Evolutionary conservation across 2,113 vertebrate genomes (phyloP).

Genomic region (Antechinus stuartii): DNA sequence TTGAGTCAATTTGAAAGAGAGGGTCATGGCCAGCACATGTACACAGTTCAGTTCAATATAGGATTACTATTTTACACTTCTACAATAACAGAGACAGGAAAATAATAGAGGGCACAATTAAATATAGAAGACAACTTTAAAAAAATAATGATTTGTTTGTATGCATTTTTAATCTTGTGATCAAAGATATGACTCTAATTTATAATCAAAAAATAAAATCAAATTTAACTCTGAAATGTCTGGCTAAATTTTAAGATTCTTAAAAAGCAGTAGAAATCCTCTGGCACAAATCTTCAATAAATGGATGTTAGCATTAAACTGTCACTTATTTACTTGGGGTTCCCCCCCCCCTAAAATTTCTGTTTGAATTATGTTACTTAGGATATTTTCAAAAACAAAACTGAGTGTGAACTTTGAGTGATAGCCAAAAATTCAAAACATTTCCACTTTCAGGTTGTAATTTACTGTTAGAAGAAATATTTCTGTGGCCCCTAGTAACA

Average conservation of each 20-base stretch:
- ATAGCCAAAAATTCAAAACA: constrained; percentile 58
- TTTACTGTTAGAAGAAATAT: constrained; percentile 67
- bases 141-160: neutral
- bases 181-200: neutral
- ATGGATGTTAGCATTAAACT: constrained; percentile 55
- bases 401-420: constrained; percentile 59
- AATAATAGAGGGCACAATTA: neutral
- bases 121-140: neutral
- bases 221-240: neutral
- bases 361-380: constrained; percentile 66
- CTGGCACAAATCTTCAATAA: constrained; percentile 52
- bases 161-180: neutral
- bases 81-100: neutral
- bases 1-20: neutral
- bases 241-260: constrained; percentile 12
- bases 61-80: neutral
- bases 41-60: neutral
- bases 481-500: constrained; percentile 66
- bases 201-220: neutral
- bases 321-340: constrained; percentile 42
- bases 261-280: neutral
- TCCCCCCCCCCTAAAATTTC: constrained; percentile 60
- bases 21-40: neutral
- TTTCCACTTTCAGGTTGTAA: constrained; percentile 53
- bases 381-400: constrained; percentile 67